phyloP scores from a whole-genome alignment of 2,113 vertebrate species.

The Ranitomeya imitator region DNA sequence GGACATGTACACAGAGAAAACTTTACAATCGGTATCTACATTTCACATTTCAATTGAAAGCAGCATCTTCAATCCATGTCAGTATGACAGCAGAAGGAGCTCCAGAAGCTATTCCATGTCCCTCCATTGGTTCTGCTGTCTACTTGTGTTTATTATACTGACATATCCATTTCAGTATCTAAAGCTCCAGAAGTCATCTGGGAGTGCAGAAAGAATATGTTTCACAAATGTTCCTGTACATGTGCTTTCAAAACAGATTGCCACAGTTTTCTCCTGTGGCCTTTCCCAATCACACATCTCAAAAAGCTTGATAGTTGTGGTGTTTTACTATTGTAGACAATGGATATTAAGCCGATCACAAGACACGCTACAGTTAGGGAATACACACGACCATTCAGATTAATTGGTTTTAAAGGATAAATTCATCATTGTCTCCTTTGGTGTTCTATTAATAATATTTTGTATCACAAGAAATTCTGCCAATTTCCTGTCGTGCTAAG shows the following conservation, averaged over 20 bases:
- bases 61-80: slow-evolving; percentile 43
- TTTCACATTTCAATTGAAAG: slow-evolving; percentile 38
- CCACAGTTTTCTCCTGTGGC: slow-evolving; percentile 45
- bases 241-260: slow-evolving; percentile 57
- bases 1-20: neutral
- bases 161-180: slow-evolving; percentile 56
- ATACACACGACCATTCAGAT: slow-evolving; percentile 32
- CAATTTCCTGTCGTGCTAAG: slow-evolving; percentile 33
- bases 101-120: slow-evolving; percentile 31
- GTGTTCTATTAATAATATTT: slow-evolving; percentile 44
- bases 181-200: slow-evolving; percentile 51
- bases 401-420: slow-evolving; percentile 45
- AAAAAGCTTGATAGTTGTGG: slow-evolving; percentile 5
- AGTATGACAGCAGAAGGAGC: slow-evolving; percentile 37
- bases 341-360: slow-evolving; percentile 25
- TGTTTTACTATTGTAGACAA: slow-evolving; percentile 1
- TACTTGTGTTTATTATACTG: slow-evolving; percentile 51
- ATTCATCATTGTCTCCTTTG: slow-evolving; percentile 51
- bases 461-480: slow-evolving; percentile 36
- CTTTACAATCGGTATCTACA: neutral
- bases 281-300: slow-evolving; percentile 35
- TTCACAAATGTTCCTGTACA: slow-evolving; percentile 55
- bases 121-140: slow-evolving; percentile 38
- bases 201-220: slow-evolving; percentile 53
- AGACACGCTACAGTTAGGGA: slow-evolving; percentile 21